Evolutionary conservation across 2,113 vertebrate species (phyloP), one percentile per base, ranked within the genome.

Genomic region (Zingel zingel): DNA sequence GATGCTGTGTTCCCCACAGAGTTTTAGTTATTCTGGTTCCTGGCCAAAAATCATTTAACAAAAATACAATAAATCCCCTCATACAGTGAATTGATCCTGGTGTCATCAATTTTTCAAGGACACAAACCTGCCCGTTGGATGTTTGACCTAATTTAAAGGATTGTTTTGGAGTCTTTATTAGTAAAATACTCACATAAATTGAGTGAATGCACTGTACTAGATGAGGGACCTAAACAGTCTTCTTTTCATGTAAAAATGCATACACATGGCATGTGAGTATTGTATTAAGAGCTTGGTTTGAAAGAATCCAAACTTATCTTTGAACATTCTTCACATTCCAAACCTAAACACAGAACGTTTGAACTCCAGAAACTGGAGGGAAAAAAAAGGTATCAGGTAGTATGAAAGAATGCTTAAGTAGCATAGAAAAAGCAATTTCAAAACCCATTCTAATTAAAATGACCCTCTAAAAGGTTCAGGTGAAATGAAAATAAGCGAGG

Each of bases 11-110:
- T 81, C 80, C 79, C 74, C 5, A 25, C 78, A 23, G 72, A 76
- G 54, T n/a, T 71, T 85, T 64, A 91, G 93, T 86, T 87, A 85
- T 88, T 88, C 90, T 69, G 75, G 79, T 86, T 81, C 18, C 8
- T 0, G 18, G 87, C 83, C 88, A 90, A 90, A 89, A 90, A 79
- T 84, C 76, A 87, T 88, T 86, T 51, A 86, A 64, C 66, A 62
- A 82, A 81, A 89, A 83, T 39, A 71, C 63, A 85, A 87, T 88
- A 87, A 92, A 90, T 93, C 66, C 57, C 4, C 77, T 77, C 71
- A 62, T 56, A 67, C 48, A 50, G 69, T 50, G 53, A 82, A 88
- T 47, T 56, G 69, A 87, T 83, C 79, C 33, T 57, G 39, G 54
- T 59, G 76, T 76, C 84, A 85, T 86, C 77, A 59, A 25, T 77